Conservation (phyloP, 2,113 vertebrate species). For the Limnothrissa miodon region DNA sequence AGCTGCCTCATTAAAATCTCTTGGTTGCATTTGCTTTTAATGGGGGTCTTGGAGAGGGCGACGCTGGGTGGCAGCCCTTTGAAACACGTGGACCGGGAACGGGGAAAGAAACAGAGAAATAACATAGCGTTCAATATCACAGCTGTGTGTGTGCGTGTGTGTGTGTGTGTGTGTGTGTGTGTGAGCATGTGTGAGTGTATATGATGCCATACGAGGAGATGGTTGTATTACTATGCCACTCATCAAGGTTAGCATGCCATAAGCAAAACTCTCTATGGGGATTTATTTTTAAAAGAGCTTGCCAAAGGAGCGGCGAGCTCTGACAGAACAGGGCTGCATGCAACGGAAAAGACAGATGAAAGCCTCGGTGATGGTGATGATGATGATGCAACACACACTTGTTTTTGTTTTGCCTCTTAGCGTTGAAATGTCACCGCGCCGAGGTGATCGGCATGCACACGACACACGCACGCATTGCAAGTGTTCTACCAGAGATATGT, state of each 20-base stretch:
- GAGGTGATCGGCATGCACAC: background rate
- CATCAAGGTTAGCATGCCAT: background rate
- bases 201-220: background rate
- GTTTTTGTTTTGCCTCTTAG: conserved; percentile 5
- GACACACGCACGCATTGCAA: too few relatives aligned
- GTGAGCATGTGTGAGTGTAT: background rate
- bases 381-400: background rate
- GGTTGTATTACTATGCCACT: background rate
- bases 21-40: conserved; percentile 25
- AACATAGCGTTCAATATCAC: background rate
- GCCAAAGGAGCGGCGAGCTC: background rate
- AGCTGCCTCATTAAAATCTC: conserved; percentile 34
- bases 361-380: background rate
- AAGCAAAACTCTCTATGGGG: background rate
- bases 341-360: background rate
- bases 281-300: background rate
- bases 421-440: background rate
- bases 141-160: background rate
- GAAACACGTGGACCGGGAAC: background rate
- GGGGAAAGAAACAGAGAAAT: background rate
- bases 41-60: background rate
- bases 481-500: background rate
- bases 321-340: background rate
- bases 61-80: background rate
- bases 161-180: too few relatives aligned